Evolutionary conservation across 2,888 invertebrate genomes (phyloP), one percentile per base, ranked within the genome.

Genomic region (Cordilura impudica): DNA sequence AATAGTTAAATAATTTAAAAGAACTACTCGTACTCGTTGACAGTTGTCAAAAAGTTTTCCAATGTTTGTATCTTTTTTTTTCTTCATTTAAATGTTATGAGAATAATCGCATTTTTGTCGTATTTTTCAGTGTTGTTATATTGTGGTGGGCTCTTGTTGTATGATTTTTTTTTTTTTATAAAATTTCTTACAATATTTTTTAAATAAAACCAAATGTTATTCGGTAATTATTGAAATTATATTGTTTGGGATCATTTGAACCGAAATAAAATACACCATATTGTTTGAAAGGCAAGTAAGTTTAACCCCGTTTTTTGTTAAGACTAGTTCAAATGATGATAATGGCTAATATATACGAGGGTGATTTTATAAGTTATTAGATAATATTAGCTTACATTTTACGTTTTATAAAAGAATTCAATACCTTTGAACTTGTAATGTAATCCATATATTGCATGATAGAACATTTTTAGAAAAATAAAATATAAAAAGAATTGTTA

Each of bases 231-330:
- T 58, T 3, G 16, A 56, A 76, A 58, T 56, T 61, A 39, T 76
- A 60, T 4, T 35, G n/a, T 4, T 16, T n/a, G 19, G 26, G 43
- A 45, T 53, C 29, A 45, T 60, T 58, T 58, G 45, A 18, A 29
- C 23, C 18, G 21, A 4, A 26, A 43, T 1, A 70, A 31, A 10
- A 31, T 58, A 72, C 61, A 53, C 56, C 79, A 79, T 79, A 79
- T 75, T 79, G 79, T 39, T 60, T 31, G n/a, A 61, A 73, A 69
- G 56, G 12, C 12, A 23, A 23, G n/a, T 66, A 18, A 51, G 16
- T 58, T 69, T 63, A 75, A 79, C 79, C 75, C 75, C 61, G 75
- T 67, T 23, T 66, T 39, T 60, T 39, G n/a, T 12, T 51, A 19
- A 51, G 12, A 70, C 49, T 39, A 51, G 39, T 26, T 51, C 18